Evolutionary conservation across 2,797 vertebrate genomes (phyloP).

Genomic region (Podarcis siculus): DNA sequence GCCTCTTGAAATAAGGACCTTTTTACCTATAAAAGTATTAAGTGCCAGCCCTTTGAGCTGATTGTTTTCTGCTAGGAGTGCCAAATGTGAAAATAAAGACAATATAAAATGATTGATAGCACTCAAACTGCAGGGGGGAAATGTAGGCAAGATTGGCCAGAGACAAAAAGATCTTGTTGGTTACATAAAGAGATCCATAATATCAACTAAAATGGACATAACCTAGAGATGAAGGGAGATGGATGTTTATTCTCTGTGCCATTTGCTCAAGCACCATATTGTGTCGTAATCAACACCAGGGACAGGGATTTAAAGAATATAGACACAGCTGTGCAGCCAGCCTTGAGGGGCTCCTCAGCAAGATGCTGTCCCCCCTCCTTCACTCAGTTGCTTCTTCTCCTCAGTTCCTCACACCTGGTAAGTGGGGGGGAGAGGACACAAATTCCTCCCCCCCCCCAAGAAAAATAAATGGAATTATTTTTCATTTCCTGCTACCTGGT

Average conservation of each 20-base stretch:
- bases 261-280: not conserved
- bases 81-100: not conserved
- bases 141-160: not conserved
- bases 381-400: too few relatives aligned
- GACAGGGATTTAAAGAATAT: not conserved
- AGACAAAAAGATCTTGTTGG: not conserved
- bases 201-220: not conserved
- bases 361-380: too few relatives aligned
- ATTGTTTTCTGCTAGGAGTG: not conserved
- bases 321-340: not conserved
- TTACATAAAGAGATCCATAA: not conserved
- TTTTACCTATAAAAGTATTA: not conserved
- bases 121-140: not conserved
- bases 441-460: too few relatives aligned
- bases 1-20: not conserved
- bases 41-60: not conserved
- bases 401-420: not conserved
- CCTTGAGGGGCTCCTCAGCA: too few relatives aligned
- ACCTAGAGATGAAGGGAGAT: too few relatives aligned
- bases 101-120: not conserved
- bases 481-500: too few relatives aligned
- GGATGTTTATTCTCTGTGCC: not conserved
- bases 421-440: too few relatives aligned
- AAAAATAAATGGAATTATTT: too few relatives aligned
- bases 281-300: not conserved